Percentiles rank a stretch among this genome's conserved stretches.
Evolutionary conservation across 2,113 vertebrate species (phyloP).

Genomic region (Pelvicachromis taeniatus): DNA sequence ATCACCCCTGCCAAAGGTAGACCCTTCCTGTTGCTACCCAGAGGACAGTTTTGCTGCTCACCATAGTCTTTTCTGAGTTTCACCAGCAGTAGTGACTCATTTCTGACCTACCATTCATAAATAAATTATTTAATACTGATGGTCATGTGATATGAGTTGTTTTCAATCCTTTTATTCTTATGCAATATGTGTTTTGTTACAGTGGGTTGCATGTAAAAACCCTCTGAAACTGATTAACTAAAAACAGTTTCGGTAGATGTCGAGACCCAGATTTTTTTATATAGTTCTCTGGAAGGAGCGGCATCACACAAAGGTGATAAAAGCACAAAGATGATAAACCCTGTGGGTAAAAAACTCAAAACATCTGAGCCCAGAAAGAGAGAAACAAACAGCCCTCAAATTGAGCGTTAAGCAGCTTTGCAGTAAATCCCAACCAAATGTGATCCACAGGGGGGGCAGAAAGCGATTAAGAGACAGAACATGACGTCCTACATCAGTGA

Average conservation of each 20-base stretch:
- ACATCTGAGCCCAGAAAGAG: conserved; percentile 14
- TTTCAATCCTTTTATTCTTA: not conserved
- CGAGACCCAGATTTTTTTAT: accelerated
- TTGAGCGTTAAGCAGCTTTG: conserved; percentile 63
- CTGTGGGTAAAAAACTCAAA: not conserved
- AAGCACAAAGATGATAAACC: not conserved
- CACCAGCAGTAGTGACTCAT: not conserved
- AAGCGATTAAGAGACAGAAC: conserved; percentile 29
- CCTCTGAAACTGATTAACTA: not conserved
- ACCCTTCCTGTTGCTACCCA: not conserved
- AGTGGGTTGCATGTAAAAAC: not conserved
- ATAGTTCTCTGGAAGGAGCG: not conserved
- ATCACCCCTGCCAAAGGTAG: not conserved
- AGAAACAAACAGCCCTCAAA: conserved; percentile 26
- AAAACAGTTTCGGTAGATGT: not conserved
- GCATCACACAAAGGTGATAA: not conserved
- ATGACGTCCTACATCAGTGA: conserved; percentile 19
- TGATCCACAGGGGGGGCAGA: not conserved
- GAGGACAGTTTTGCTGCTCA: not conserved
- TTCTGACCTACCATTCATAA: not conserved
- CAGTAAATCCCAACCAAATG: conserved; percentile 51
- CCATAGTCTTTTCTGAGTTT: not conserved
- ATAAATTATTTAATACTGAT: not conserved
- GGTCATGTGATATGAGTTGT: not conserved
- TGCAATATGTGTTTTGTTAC: not conserved